Evolutionary conservation across 2,797 vertebrate genomes (phyloP), one percentile per base, ranked within the genome.

Genomic region (Alcedo atthis): DNA sequence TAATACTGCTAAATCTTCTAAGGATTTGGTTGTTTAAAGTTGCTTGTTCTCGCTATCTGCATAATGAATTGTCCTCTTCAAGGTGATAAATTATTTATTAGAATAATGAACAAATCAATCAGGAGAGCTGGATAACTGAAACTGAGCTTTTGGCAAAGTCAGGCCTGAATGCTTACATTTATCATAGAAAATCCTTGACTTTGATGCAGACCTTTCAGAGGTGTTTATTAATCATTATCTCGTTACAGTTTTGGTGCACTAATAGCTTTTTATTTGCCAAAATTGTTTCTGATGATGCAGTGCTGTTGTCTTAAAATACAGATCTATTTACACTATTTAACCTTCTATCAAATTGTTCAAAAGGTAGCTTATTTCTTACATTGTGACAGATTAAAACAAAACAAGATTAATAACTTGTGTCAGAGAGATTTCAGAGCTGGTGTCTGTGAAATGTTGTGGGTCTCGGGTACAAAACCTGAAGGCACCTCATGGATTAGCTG

Each of bases 201-300:
- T 97, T 97, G 96, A 98, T 96, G 80, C 90, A 97, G 97, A 97
- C 96, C 93, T 97, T 96, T 96, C 92, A 95, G 85, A 91, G 66
- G 32, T 95, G 93, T 96, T 97, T 97, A 98, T 97, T 97, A 98
- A 98, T 98, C 97, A 97, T 94, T 90, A 95, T 96, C 97, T 97
- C 96, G 97, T 98, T 97, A 97, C 95, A 94, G 73, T 89, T 97
- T 96, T 88, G 75, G 90, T 92, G 94, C 90, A 95, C 96, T 97
- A 97, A 97, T 97, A 92, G 87, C 78, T 95, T 97, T 97, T 94
- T 97, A 92, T 97, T 96, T 97, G 94, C 95, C 97, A 97, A 93
- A 96, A 96, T 89, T 90, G 61, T 89, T 97, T 93, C 88, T 95
- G 84, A 96, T 97, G 92, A 97, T 96, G 85, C 91, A 97, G 87